phyloP scores from a whole-genome alignment of 2,113 vertebrate species.

The Limanda limanda region DNA sequence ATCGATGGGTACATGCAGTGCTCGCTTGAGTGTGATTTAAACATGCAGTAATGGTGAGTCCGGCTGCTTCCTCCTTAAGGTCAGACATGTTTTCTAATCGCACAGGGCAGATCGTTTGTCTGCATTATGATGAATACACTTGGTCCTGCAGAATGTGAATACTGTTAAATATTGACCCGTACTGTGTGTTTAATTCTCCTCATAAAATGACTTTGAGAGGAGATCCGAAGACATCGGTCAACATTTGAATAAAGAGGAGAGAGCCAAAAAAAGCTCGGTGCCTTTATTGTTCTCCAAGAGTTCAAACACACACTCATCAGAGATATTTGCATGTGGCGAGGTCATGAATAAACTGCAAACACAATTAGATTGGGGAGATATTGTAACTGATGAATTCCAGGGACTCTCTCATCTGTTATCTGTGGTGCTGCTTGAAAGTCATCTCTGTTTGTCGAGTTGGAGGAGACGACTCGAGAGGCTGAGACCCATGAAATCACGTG shows the following conservation, averaged over 20 bases:
- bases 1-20: slow-evolving; percentile 15
- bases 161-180: slow-evolving; percentile 11
- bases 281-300: not conserved
- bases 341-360: slow-evolving; percentile 23
- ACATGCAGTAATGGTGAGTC: not conserved
- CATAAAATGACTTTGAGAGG: not conserved
- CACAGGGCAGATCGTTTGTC: slow-evolving; percentile 8
- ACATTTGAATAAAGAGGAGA: not conserved
- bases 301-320: not conserved
- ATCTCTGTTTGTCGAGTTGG: slow-evolving; percentile 2
- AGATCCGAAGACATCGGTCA: too few relatives aligned
- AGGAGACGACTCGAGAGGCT: not conserved
- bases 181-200: slow-evolving; percentile 6
- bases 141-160: not conserved
- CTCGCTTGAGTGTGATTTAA: slow-evolving; percentile 17
- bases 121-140: not conserved
- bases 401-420: slow-evolving; percentile 9
- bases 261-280: not conserved
- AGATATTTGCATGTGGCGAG: slow-evolving; percentile 3
- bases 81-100: slow-evolving; percentile 12
- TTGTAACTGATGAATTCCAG: not conserved
- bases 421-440: slow-evolving; percentile 9
- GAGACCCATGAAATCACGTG: slow-evolving; percentile 39
- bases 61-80: slow-evolving; percentile 9
- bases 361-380: slow-evolving; percentile 22